Evolutionary conservation across 2,888 invertebrate genomes (phyloP).

Genomic region (Timema cristinae): DNA sequence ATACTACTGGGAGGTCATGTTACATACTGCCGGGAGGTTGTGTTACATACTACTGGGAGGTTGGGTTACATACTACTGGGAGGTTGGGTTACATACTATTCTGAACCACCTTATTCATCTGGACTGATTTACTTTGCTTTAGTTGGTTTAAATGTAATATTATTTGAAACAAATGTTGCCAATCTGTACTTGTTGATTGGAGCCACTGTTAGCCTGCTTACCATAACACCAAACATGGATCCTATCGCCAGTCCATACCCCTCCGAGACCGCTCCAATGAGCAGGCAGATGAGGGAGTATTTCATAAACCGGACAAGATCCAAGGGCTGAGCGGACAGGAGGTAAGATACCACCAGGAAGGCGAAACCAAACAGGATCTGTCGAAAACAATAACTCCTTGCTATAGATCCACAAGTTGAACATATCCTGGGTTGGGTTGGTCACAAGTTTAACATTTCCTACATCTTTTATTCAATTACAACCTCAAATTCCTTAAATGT

Average conservation of each 20-base stretch:
- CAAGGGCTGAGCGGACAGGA: conserved; percentile 62
- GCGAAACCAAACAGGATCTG: conserved; percentile 50
- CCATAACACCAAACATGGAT: conserved; percentile 54
- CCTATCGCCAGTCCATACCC: conserved; percentile 69
- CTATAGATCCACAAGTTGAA: not conserved
- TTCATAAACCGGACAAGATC: conserved; percentile 58
- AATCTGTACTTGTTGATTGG: too few species aligned
- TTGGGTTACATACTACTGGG: too few species aligned
- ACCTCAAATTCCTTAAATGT: too few species aligned
- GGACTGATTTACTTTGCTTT: too few species aligned
- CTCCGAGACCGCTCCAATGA: conserved; percentile 65
- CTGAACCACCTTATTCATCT: not conserved
- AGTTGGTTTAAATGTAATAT: too few species aligned
- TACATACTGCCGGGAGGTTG: too few species aligned
- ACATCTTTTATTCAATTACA: too few species aligned
- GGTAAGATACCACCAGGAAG: conserved; percentile 52
- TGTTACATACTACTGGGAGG: too few species aligned
- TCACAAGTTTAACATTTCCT: too few species aligned
- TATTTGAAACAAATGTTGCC: too few species aligned
- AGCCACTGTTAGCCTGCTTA: conserved; percentile 41
- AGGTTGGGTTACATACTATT: not conserved
- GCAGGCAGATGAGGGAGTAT: conserved; percentile 54
- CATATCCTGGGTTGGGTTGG: too few species aligned
- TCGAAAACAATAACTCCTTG: conserved; percentile 35
- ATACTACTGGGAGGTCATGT: too few species aligned